These are phyloP conservation scores for Sylvia atricapilla DNA, from an alignment of 2,113 vertebrate genomes.

Conservation along the genomic window DNA sequence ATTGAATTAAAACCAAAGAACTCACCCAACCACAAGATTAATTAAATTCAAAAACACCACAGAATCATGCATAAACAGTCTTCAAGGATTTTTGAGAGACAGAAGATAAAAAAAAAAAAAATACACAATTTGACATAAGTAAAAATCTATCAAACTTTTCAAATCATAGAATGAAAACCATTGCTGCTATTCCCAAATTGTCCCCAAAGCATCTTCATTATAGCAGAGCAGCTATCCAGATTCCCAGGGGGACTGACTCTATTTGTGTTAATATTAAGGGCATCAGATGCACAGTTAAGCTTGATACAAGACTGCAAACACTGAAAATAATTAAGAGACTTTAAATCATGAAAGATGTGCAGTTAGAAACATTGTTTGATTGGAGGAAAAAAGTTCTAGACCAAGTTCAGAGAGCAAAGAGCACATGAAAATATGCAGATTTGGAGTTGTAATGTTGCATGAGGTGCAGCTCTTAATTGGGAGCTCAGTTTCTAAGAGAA, in stretches of 20 bases:
- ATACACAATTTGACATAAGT: not conserved
- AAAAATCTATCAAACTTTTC: not conserved
- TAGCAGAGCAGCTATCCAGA: not conserved
- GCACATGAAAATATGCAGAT: not conserved
- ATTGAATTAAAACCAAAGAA: not conserved
- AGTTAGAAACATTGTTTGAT: not conserved
- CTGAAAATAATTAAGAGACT: not conserved
- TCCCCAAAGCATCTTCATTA: not conserved
- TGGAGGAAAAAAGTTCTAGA: not conserved
- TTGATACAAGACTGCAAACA: not conserved
- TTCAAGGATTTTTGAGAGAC: not conserved
- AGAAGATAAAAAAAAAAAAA: not conserved
- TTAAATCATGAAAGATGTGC: not conserved
- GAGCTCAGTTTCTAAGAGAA: not conserved
- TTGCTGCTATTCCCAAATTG: not conserved
- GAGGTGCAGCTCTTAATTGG: not conserved
- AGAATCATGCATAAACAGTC: not conserved
- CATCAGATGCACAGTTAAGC: not conserved
- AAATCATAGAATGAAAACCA: not conserved
- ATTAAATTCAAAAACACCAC: not conserved
- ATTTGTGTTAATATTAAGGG: not conserved
- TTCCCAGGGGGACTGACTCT: not conserved
- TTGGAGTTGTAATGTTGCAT: not conserved
- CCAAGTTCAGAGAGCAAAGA: not conserved
- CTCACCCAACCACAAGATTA: fast-evolving